phyloP scores from a whole-genome alignment of 2,797 vertebrate genomes.

The Anguilla marmorata region DNA sequence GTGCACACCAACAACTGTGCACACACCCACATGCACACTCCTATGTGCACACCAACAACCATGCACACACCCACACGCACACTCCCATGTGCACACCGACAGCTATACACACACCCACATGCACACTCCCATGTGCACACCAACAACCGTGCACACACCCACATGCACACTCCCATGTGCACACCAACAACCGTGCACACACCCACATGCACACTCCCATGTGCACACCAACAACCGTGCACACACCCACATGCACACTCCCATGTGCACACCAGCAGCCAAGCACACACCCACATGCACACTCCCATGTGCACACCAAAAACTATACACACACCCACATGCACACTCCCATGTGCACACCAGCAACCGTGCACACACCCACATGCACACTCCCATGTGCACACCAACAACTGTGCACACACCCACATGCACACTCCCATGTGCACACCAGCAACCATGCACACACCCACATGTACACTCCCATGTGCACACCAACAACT shows the following conservation, averaged over 20 bases:
- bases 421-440: too few species aligned
- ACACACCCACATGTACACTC: too few species aligned
- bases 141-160: constrained; percentile 14
- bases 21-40: constrained; percentile 36
- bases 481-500: too few species aligned
- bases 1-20: too few species aligned
- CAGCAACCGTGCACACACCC: too few species aligned
- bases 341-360: too few species aligned
- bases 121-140: constrained; percentile 23
- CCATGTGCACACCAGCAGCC: neutral
- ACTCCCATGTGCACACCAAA: constrained; percentile 22
- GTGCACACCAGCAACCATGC: too few species aligned
- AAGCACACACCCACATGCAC: neutral
- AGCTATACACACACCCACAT: neutral
- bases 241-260: neutral
- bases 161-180: too few species aligned
- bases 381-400: too few species aligned
- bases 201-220: constrained; percentile 34
- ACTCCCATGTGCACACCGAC: neutral
- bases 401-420: too few species aligned
- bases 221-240: too few species aligned
- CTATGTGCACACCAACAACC: too few species aligned
- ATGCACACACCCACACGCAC: neutral
- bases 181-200: neutral
- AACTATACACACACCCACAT: constrained; percentile 10